These are phyloP conservation scores for Corapipo altera DNA, from an alignment of 2,113 vertebrate genomes.

Conservation along the genomic window DNA sequence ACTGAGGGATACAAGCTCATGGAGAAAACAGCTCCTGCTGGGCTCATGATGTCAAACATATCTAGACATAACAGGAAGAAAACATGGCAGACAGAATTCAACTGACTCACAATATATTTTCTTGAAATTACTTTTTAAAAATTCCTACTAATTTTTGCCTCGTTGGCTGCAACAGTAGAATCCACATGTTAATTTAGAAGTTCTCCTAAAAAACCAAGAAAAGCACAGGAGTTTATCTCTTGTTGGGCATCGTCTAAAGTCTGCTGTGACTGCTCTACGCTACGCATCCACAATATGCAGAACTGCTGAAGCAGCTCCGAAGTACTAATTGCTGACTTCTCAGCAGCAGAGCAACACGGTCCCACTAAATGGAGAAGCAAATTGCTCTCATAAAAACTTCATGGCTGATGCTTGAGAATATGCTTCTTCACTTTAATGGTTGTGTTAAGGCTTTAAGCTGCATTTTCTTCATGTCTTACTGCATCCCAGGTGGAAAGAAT, in stretches of 20 bases:
- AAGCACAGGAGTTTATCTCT: not conserved
- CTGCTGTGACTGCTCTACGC: not conserved
- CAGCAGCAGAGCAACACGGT: slow-evolving; percentile 21
- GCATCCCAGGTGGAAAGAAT: not conserved
- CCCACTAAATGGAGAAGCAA: slow-evolving; percentile 48
- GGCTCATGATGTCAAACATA: not conserved
- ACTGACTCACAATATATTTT: not conserved
- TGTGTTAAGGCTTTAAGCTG: not conserved
- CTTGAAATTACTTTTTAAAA: not conserved
- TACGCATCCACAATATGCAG: not conserved
- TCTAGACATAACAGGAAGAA: not conserved
- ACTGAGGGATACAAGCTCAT: not conserved
- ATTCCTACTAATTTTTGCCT: not conserved
- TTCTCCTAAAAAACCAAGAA: not conserved
- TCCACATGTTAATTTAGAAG: not conserved
- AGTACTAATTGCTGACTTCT: slow-evolving; percentile 36
- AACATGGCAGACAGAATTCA: not conserved
- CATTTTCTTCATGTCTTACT: not conserved
- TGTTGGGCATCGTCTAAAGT: not conserved
- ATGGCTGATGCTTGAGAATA: not conserved
- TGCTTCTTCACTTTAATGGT: slow-evolving; percentile 2
- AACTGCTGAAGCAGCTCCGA: slow-evolving; percentile 32
- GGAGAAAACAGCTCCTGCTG: not conserved
- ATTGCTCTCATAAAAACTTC: slow-evolving; percentile 11
- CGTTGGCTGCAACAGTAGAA: not conserved